phyloP scores from a whole-genome alignment of 2,888 invertebrate genomes.

The Arrhopalites spinosus region DNA sequence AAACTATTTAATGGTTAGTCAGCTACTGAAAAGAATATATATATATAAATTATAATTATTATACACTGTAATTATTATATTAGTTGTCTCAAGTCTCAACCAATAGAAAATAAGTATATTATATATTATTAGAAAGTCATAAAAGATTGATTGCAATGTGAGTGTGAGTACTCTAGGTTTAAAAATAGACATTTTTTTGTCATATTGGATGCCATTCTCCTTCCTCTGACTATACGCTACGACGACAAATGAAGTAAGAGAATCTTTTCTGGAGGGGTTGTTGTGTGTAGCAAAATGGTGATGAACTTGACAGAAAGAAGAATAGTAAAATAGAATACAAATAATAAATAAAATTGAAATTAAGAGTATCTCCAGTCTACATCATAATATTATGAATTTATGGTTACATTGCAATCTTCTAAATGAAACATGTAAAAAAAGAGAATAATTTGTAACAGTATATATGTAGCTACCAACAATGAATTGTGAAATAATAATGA shows the following conservation, averaged over 20 bases:
- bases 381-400: background rate
- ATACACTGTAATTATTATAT: too few species aligned
- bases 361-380: background rate
- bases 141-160: background rate
- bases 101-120: too few species aligned
- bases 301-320: background rate
- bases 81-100: too few species aligned
- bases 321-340: background rate
- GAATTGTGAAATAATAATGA: background rate
- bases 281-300: background rate
- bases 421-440: background rate
- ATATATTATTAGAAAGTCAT: background rate
- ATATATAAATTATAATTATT: too few species aligned
- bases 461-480: background rate
- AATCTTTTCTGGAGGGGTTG: background rate
- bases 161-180: background rate
- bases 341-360: background rate
- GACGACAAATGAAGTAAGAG: too few species aligned
- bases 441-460: background rate
- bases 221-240: background rate
- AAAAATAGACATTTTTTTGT: background rate
- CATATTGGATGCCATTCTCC: background rate
- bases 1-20: too few species aligned
- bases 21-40: too few species aligned
- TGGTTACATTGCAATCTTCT: background rate